phyloP scores from a whole-genome alignment of 2,797 vertebrate genomes.

The Microhierax caerulescens region DNA sequence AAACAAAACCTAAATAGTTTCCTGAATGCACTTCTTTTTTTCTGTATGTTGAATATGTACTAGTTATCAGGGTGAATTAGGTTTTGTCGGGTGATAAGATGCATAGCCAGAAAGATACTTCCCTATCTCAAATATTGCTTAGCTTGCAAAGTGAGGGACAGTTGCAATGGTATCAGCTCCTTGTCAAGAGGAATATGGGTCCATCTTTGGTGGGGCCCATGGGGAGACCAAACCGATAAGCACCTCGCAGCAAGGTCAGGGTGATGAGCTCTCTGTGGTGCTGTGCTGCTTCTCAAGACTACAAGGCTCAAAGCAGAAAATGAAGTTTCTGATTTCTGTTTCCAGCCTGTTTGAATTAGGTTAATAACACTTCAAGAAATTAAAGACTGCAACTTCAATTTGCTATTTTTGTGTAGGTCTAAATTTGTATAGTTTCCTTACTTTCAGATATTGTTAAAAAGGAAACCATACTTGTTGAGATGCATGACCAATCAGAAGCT shows the following conservation, averaged over 20 bases:
- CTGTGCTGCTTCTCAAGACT: not conserved
- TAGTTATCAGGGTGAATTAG: not conserved
- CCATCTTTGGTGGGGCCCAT: accelerated
- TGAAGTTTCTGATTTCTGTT: not conserved
- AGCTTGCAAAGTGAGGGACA: not conserved
- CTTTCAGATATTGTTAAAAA: not conserved
- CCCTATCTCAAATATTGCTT: not conserved
- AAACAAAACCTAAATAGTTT: not conserved
- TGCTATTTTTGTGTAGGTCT: too few species aligned
- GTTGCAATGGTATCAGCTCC: not conserved
- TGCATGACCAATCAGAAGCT: not conserved
- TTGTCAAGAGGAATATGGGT: not conserved
- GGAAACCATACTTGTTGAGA: not conserved
- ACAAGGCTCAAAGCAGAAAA: accelerated
- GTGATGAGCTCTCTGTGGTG: accelerated
- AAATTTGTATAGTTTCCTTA: not conserved
- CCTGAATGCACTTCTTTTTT: not conserved
- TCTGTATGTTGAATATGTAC: not conserved
- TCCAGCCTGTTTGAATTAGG: not conserved
- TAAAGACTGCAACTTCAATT: not conserved
- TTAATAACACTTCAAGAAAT: not conserved
- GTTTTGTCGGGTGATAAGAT: not conserved
- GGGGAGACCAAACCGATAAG: accelerated
- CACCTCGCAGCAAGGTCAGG: accelerated
- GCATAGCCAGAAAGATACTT: not conserved